A percentile compares a stretch with the other conserved stretches of the same genome.
phyloP scores from a whole-genome alignment of 2,113 vertebrate species.

The Cynoglossus semilaevis region DNA sequence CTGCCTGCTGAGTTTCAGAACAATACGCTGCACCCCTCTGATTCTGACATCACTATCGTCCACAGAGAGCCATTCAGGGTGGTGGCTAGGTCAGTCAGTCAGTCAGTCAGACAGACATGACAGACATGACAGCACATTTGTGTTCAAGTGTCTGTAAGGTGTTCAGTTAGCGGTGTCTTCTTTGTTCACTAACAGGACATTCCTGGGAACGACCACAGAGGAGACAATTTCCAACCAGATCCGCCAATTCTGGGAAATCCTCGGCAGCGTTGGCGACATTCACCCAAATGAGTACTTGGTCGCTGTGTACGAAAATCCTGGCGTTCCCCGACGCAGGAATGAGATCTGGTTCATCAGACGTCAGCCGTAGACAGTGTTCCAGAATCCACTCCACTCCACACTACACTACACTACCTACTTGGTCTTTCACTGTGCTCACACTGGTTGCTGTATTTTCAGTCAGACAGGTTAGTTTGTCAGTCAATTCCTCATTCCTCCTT shows the following conservation, averaged over 20 bases:
- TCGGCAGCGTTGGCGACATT: conserved; percentile 64
- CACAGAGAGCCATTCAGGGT: conserved; percentile 75
- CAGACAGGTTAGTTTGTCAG: too few species aligned
- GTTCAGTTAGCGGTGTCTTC: not conserved
- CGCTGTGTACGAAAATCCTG: conserved; percentile 82
- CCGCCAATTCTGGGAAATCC: conserved; percentile 74
- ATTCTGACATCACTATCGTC: conserved; percentile 76
- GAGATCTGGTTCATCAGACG: conserved; percentile 86
- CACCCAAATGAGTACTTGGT: conserved; percentile 74
- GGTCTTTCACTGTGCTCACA: not conserved
- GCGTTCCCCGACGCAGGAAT: conserved; percentile 75
- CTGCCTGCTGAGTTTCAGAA: conserved; percentile 78
- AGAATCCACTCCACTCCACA: conserved; percentile 6
- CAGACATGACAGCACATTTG: too few species aligned
- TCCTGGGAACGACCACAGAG: conserved; percentile 81
- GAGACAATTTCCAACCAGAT: conserved; percentile 82
- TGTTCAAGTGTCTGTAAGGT: not conserved
- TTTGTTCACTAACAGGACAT: conserved; percentile 71
- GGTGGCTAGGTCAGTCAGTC: conserved; percentile 73
- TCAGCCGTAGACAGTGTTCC: conserved; percentile 33
- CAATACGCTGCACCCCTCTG: conserved; percentile 67
- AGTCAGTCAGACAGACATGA: too few species aligned
- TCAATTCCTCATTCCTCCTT: too few species aligned
- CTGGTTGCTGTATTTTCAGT: not conserved
- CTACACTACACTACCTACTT: not conserved